These are phyloP conservation scores for Chlamydotis undulata DNA, from an alignment of 2,113 vertebrate genomes.

Conservation along the genomic window DNA sequence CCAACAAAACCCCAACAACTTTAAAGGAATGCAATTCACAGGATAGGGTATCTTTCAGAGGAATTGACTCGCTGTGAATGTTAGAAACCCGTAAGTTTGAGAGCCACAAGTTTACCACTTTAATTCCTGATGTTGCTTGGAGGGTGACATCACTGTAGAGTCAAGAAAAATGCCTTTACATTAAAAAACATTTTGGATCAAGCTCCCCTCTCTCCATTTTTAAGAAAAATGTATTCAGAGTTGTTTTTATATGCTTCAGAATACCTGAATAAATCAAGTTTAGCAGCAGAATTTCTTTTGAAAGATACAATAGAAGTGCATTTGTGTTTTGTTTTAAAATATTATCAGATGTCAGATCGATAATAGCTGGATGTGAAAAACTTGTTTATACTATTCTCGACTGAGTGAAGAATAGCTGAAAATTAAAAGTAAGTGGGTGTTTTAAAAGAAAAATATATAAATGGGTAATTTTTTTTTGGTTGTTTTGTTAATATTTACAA, in stretches of 20 bases:
- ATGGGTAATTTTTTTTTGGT: constrained; percentile 1
- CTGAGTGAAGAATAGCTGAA: constrained; percentile 66
- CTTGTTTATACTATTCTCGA: constrained; percentile 64
- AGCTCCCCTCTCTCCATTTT: not conserved
- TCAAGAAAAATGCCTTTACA: not conserved
- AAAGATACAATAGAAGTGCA: constrained; percentile 46
- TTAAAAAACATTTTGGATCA: constrained; percentile 16
- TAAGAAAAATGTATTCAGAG: constrained; percentile 24
- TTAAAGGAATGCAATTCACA: constrained; percentile 31
- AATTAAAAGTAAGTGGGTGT: constrained; percentile 62
- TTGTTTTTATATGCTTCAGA: not conserved
- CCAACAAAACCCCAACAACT: not conserved
- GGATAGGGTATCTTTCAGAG: constrained; percentile 36
- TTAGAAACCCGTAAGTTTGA: constrained; percentile 47
- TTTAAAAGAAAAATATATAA: constrained; percentile 37
- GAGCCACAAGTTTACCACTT: constrained; percentile 52
- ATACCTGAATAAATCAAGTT: constrained; percentile 37
- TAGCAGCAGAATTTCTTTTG: constrained; percentile 49
- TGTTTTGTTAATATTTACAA: constrained; percentile 54
- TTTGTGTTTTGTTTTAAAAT: constrained; percentile 63
- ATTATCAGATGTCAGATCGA: constrained; percentile 70
- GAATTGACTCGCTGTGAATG: constrained; percentile 18
- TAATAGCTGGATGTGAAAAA: constrained; percentile 68
- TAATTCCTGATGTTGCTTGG: constrained; percentile 37
- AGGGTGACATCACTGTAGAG: constrained; percentile 48